These are phyloP conservation scores for Pseudolaguvia tuberculata DNA, from an alignment of 2,113 vertebrate species.

Conservation along the genomic window DNA sequence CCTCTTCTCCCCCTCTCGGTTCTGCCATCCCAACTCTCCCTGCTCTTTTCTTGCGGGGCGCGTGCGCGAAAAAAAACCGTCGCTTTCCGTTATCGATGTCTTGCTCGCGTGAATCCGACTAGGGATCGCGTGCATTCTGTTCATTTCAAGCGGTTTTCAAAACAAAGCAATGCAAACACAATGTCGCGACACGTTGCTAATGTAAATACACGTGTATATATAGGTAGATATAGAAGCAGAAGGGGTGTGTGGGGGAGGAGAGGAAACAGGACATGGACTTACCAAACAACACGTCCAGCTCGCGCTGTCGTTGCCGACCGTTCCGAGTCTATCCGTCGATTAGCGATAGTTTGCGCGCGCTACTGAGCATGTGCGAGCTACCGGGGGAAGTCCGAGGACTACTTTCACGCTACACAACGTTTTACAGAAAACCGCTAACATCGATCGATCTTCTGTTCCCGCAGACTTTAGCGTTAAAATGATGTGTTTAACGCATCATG, in stretches of 20 bases:
- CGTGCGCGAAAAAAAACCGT: not conserved
- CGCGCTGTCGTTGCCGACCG: slow-evolving; percentile 39
- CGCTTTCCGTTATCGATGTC: slow-evolving; percentile 10
- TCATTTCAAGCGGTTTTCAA: not conserved
- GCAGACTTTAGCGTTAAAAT: not conserved
- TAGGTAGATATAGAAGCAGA: not conserved
- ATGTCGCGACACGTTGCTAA: not conserved
- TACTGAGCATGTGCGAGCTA: slow-evolving; percentile 44
- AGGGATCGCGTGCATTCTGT: slow-evolving; percentile 2
- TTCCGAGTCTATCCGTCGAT: slow-evolving; percentile 30
- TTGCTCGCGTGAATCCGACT: not conserved
- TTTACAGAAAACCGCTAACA: not conserved
- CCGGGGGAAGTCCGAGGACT: slow-evolving; percentile 35
- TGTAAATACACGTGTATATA: not conserved
- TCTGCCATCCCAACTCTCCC: not conserved
- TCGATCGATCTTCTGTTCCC: not conserved
- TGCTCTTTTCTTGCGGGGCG: not conserved
- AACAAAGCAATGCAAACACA: not conserved
- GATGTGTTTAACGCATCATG: not conserved
- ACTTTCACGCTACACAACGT: not conserved
- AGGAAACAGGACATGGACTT: not conserved
- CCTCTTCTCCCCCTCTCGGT: not conserved
- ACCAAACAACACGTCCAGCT: slow-evolving; percentile 37
- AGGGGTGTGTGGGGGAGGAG: not conserved
- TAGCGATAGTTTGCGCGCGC: slow-evolving; percentile 42